These are phyloP conservation scores for Drosophila pegasa DNA, from an alignment of 2,888 invertebrate species.

Conservation along the genomic window DNA sequence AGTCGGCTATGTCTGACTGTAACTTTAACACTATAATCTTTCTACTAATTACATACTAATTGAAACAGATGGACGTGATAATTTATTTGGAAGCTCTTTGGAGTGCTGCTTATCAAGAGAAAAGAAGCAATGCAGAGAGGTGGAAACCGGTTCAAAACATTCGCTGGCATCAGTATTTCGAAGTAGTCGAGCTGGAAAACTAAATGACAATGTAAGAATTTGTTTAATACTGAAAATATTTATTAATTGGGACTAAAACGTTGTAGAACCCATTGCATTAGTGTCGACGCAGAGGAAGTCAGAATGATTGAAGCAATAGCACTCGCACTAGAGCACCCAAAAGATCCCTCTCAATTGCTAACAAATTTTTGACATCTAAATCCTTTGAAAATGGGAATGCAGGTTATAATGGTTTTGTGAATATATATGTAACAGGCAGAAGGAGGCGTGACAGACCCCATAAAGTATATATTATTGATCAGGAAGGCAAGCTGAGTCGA, in stretches of 20 bases:
- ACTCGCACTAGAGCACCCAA: too few species aligned
- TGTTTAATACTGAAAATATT: too few species aligned
- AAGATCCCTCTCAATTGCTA: too few species aligned
- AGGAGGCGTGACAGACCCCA: background rate
- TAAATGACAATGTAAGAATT: slow-evolving; percentile 57
- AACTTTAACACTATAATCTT: background rate
- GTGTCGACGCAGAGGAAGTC: too few species aligned
- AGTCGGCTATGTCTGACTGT: background rate
- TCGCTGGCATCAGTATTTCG: slow-evolving; percentile 89
- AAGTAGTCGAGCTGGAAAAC: slow-evolving; percentile 41
- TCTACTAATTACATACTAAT: background rate
- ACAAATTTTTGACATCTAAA: too few species aligned
- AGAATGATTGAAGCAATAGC: too few species aligned
- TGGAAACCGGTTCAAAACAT: slow-evolving; percentile 87
- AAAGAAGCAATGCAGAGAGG: slow-evolving; percentile 79
- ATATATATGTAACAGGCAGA: background rate
- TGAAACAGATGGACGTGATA: slow-evolving; percentile 38
- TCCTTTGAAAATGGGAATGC: too few species aligned
- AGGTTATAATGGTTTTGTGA: too few species aligned
- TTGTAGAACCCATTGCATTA: too few species aligned
- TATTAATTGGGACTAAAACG: too few species aligned
- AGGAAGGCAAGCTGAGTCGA: background rate
- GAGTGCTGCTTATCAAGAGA: slow-evolving; percentile 94
- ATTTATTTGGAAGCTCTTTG: slow-evolving; percentile 92
- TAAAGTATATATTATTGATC: too few species aligned